A percentile compares a stretch with the other conserved stretches of the same genome.
phyloP scores from a whole-genome alignment of 2,888 invertebrate genomes.

The Drosophila stalkeri region DNA sequence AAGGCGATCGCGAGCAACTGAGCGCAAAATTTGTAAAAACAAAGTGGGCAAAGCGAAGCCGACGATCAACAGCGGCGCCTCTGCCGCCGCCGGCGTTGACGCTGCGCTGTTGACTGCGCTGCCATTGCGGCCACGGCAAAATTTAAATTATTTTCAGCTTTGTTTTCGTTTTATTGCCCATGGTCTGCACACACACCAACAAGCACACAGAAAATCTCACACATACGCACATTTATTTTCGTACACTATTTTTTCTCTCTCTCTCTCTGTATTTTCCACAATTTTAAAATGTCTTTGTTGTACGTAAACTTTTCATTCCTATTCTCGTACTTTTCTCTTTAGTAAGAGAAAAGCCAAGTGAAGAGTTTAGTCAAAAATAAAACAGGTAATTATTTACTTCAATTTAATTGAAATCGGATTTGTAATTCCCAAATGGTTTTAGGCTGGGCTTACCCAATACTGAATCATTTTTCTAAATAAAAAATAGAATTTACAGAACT shows the following conservation, averaged over 20 bases:
- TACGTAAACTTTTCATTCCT: conserved; percentile 30
- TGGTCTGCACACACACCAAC: conserved; percentile 34
- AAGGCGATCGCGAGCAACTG: conserved; percentile 82
- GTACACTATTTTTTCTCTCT: conserved; percentile 57
- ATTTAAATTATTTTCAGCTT: conserved; percentile 79
- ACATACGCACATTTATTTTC: conserved; percentile 64
- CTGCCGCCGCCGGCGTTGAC: conserved; percentile 4
- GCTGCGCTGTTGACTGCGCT: conserved; percentile 25
- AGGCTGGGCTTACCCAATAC: too few relatives aligned
- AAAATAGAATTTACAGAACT: too few relatives aligned
- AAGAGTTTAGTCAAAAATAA: not conserved
- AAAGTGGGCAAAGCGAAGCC: conserved; percentile 49
- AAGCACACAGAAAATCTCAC: conserved; percentile 12
- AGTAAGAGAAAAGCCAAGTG: not conserved
- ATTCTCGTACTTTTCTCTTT: conserved; percentile 37
- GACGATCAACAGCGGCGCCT: conserved; percentile 35
- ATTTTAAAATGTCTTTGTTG: conserved; percentile 53
- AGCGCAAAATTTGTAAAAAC: conserved; percentile 79
- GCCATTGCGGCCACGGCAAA: conserved; percentile 58
- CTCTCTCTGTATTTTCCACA: conserved; percentile 41
- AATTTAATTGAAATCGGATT: not conserved
- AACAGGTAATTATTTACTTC: not conserved
- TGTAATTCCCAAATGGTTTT: not conserved
- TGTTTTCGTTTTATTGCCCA: conserved; percentile 66
- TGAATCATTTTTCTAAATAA: not conserved